phyloP scores from a whole-genome alignment of 2,113 vertebrate genomes.

The Syngnathus floridae region DNA sequence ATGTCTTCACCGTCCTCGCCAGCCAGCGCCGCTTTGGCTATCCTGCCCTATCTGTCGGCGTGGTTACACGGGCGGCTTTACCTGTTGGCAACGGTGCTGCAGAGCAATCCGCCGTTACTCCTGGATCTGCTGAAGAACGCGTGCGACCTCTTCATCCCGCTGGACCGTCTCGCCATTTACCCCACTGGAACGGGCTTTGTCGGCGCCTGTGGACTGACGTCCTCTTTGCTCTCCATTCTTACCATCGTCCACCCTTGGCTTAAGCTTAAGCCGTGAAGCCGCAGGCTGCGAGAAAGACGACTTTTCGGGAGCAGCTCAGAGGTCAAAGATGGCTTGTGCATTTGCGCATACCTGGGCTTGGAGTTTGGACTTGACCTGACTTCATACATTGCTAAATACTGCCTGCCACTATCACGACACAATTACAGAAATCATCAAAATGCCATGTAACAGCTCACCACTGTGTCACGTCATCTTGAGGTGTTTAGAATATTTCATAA shows the following conservation, averaged over 20 bases:
- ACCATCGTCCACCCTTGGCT: slow-evolving; percentile 86
- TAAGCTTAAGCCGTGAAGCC: slow-evolving; percentile 84
- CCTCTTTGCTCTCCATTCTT: slow-evolving; percentile 84
- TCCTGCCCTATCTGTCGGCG: slow-evolving; percentile 1
- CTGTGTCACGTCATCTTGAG: too few species aligned
- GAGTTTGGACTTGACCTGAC: not conserved
- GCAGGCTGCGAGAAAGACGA: not conserved
- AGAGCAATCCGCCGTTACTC: slow-evolving; percentile 80
- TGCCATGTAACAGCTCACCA: too few species aligned
- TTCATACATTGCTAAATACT: not conserved
- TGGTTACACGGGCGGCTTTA: slow-evolving; percentile 63
- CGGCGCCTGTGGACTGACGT: slow-evolving; percentile 81
- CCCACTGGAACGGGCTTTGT: slow-evolving; percentile 73
- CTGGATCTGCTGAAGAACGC: slow-evolving; percentile 82
- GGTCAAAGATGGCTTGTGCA: not conserved
- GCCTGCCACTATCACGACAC: not conserved
- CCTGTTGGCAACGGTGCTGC: slow-evolving; percentile 70
- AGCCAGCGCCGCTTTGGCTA: not conserved
- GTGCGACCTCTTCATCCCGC: slow-evolving; percentile 85
- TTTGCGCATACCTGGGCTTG: not conserved
- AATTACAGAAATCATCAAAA: too few species aligned
- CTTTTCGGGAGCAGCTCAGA: not conserved
- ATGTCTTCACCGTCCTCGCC: slow-evolving; percentile 21
- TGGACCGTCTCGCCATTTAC: slow-evolving; percentile 84
- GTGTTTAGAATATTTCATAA: too few species aligned